A percentile compares a stretch with the other conserved stretches of the same genome.
Evolutionary conservation across 2,888 invertebrate genomes (phyloP).

Genomic region (Drosophila putrida): DNA sequence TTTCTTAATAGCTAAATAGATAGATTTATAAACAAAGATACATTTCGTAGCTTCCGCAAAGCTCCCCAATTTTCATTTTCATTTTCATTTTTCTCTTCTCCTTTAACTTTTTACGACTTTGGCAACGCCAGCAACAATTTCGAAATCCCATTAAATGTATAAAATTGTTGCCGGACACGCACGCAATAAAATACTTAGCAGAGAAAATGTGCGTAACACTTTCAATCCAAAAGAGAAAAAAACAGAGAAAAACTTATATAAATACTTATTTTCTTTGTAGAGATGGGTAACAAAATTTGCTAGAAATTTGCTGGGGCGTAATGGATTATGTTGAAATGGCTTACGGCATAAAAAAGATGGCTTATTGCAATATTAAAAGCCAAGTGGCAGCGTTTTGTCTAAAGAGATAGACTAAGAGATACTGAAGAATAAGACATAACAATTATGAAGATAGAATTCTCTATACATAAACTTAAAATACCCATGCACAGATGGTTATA

Average conservation of each 20-base stretch:
- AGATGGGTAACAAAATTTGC: constrained; percentile 15
- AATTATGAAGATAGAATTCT: no score
- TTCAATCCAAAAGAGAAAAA: constrained; percentile 30
- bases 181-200: constrained; percentile 54
- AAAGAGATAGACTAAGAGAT: neutral
- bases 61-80: constrained; percentile 31
- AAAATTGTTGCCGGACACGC: constrained; percentile 71
- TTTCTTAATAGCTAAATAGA: constrained; percentile 7
- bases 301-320: constrained; percentile 23
- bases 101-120: constrained; percentile 60
- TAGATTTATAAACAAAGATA: neutral
- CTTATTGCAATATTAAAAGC: neutral
- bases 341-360: constrained; percentile 19
- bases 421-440: neutral
- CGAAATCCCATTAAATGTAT: constrained; percentile 60
- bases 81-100: neutral
- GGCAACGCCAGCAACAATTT: constrained; percentile 66
- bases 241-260: constrained; percentile 14
- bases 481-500: no score
- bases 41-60: constrained; percentile 34
- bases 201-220: constrained; percentile 64
- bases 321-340: constrained; percentile 18
- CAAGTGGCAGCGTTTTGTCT: neutral
- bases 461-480: no score
- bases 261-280: neutral